These are phyloP conservation scores for Rhagoletis zephyria DNA, from an alignment of 1,140 invertebrate species.

Conservation along the genomic window DNA sequence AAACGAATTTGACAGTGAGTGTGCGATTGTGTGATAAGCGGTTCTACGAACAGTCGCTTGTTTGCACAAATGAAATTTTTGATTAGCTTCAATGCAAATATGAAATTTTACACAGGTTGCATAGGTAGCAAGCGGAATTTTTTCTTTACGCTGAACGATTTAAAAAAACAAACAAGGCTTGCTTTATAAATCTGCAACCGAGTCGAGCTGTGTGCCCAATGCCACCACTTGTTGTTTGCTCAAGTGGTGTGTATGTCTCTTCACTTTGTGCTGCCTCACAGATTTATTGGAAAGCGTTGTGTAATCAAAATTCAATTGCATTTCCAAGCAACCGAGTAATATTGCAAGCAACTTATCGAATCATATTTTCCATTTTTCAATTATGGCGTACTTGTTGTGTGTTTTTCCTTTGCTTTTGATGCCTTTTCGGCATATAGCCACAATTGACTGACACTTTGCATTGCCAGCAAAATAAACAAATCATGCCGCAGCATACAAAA, in stretches of 20 bases:
- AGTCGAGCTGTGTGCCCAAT: no score
- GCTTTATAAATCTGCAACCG: no score
- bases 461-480: background rate
- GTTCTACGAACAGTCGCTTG: background rate
- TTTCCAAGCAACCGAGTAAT: background rate
- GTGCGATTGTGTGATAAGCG: background rate
- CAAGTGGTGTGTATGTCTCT: background rate
- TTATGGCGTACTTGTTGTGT: background rate
- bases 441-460: background rate
- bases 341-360: background rate
- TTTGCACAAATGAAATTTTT: conserved; percentile 25
- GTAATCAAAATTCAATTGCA: conserved; percentile 42
- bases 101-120: background rate
- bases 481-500: background rate
- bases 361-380: conserved; percentile 37
- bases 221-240: no score
- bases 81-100: conserved; percentile 41
- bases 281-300: background rate
- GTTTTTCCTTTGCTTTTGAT: background rate
- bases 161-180: no score
- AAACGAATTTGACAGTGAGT: background rate
- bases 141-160: no score
- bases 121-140: background rate
- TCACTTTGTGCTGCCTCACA: background rate
- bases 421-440: background rate